Evolutionary conservation across 2,888 invertebrate genomes (phyloP), one percentile per base, ranked within the genome.

Genomic region (Cordilura impudica): DNA sequence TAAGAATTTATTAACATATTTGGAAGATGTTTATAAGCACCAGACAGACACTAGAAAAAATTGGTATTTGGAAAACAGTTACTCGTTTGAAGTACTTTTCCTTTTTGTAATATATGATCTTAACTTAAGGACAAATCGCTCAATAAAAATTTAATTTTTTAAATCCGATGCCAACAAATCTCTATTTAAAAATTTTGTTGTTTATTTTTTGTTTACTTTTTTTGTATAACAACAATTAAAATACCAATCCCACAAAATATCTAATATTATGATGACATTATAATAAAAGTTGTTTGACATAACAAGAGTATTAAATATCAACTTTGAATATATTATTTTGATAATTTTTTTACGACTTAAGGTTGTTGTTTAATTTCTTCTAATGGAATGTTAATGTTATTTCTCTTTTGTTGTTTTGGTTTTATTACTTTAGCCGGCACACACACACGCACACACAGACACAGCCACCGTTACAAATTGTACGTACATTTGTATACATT

Each of bases 381-480:
- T 49, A 69, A 69, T 69, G 69, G 49, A 58, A 69, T 69, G 58
- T 58, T 69, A 69, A 69, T 69, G 69, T 69, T 35, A 31, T 35
- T 16, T 49, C 47, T 18, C 47, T 58, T 58, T 47, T 56, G 29
- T 56, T 54, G 12, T 21, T 51, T 51, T 4, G 18, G 19, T 21
- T 51, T 54, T 21, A 43, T 54, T 14, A 43, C n/a, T 26, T 8
- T 29, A 31, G 6, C n/a, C n/a, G n/a, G 5, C n/a, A 19, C 12
- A 56, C 12, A 43, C 43, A 58, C 10, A 23, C 12, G 14, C 18
- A 31, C n/a, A 26, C 4, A 56, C 16, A 39, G 21, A 18, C 4
- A 35, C 35, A 35, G 7, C 2, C 6, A 12, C 35, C 35, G 12
- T 12, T n/a, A n/a, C n/a, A n/a, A n/a, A n/a, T n/a, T n/a, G n/a